Conservation (phyloP, 2,797 vertebrate species). For the Salarias fasciatus region DNA sequence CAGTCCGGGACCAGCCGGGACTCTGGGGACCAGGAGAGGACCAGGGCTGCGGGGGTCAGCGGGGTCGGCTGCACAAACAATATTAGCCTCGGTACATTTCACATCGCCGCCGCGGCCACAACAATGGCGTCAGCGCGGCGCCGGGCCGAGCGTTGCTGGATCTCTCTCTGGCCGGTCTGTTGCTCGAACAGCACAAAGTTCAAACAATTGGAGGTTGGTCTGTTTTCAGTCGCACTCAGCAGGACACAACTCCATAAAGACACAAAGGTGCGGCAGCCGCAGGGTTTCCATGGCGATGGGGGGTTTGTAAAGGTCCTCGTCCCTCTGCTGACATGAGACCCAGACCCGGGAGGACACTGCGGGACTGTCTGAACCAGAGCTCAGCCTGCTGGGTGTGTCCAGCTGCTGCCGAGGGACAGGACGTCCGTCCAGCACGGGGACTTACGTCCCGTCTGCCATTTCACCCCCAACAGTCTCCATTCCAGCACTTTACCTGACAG, state of each 20-base stretch:
- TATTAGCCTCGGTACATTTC: conserved; percentile 68
- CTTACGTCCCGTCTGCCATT: too few relatives aligned
- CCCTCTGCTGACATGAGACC: too few relatives aligned
- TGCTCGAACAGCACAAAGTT: conserved; percentile 74
- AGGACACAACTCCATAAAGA: conserved; percentile 56
- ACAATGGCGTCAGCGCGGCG: conserved; percentile 74
- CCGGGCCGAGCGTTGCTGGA: conserved; percentile 78
- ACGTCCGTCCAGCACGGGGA: too few relatives aligned
- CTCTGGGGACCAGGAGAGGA: too few relatives aligned
- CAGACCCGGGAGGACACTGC: too few relatives aligned
- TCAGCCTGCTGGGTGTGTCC: too few relatives aligned
- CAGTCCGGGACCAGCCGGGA: too few relatives aligned
- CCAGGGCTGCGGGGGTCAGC: not conserved
- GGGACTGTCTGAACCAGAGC: too few relatives aligned
- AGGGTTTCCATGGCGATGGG: conserved; percentile 11
- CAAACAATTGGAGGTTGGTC: conserved; percentile 69
- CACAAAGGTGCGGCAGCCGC: conserved; percentile 35
- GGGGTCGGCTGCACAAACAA: conserved; percentile 64
- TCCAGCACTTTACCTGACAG: too few relatives aligned
- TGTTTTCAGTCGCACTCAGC: conserved; percentile 73
- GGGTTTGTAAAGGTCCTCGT: conserved; percentile 15
- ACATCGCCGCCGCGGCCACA: conserved; percentile 60
- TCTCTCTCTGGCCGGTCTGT: conserved; percentile 76
- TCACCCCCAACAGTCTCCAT: too few relatives aligned
- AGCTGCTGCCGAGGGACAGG: too few relatives aligned